Conservation (phyloP, 2,888 invertebrate species). For the Cosmorhoe ocellata region DNA sequence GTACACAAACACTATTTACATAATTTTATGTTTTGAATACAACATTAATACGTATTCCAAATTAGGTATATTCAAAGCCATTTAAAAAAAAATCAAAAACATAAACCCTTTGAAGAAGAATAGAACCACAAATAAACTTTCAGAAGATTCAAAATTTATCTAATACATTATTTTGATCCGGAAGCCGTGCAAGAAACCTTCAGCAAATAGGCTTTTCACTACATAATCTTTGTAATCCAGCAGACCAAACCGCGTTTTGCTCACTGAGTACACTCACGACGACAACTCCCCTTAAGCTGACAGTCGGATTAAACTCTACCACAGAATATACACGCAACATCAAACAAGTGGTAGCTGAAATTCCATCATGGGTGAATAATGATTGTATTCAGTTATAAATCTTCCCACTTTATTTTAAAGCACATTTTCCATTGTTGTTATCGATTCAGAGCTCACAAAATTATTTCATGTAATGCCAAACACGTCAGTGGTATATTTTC, state of each 20-base stretch:
- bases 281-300: slow-evolving; percentile 32
- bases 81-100: no score
- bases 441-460: no score
- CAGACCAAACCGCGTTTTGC: slow-evolving; percentile 30
- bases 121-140: no score
- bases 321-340: slow-evolving; percentile 8
- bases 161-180: background rate
- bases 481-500: no score
- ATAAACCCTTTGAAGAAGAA: no score
- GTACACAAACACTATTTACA: no score
- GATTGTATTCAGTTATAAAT: background rate
- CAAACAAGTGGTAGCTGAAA: slow-evolving; percentile 17
- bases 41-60: no score
- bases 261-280: slow-evolving; percentile 29
- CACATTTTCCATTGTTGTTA: background rate
- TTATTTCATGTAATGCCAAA: no score
- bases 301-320: slow-evolving; percentile 36
- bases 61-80: no score
- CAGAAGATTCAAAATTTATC: background rate
- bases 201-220: slow-evolving; percentile 6
- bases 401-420: background rate
- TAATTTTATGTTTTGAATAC: no score
- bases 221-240: slow-evolving; percentile 13
- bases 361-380: slow-evolving; percentile 10
- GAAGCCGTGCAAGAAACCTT: background rate